These are phyloP conservation scores for Leguminivora glycinivorella DNA, from an alignment of 1,140 invertebrate genomes.

Conservation along the genomic window DNA sequence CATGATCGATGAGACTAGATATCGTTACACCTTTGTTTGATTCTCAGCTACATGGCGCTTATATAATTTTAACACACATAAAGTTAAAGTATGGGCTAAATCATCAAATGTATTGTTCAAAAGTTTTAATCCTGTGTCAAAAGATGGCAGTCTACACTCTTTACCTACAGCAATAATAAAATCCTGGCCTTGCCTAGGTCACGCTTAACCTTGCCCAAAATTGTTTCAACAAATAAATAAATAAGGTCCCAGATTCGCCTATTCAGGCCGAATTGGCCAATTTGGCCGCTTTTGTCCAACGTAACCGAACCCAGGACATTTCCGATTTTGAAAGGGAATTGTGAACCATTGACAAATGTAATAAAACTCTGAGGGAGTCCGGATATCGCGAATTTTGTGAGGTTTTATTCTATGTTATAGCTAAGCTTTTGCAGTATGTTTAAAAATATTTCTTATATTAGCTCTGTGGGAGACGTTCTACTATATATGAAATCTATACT, in stretches of 20 bases:
- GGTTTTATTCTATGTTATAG: background rate
- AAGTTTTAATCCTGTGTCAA: too few relatives aligned
- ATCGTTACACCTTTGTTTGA: too few relatives aligned
- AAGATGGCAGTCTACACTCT: too few relatives aligned
- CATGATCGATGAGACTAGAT: too few relatives aligned
- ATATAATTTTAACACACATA: too few relatives aligned
- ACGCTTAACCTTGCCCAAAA: background rate
- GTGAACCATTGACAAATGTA: conserved; percentile 18
- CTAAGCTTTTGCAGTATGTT: background rate
- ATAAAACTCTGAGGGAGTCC: conserved; percentile 14
- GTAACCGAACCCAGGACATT: conserved; percentile 17
- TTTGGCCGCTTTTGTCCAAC: conserved; percentile 14
- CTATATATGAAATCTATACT: too few relatives aligned
- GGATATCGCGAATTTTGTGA: background rate
- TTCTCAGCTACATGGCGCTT: too few relatives aligned
- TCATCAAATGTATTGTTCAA: too few relatives aligned
- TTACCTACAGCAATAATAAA: too few relatives aligned
- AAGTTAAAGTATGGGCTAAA: too few relatives aligned
- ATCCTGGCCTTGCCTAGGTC: background rate
- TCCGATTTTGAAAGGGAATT: conserved; percentile 12
- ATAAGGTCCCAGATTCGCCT: conserved; percentile 8
- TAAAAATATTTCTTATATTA: too few relatives aligned
- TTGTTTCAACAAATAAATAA: conserved; percentile 7
- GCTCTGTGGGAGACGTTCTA: too few relatives aligned
- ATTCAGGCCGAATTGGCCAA: conserved; percentile 15